These are phyloP conservation scores for Tetanocera ferruginea DNA, from an alignment of 2,888 invertebrate genomes.

Conservation along the genomic window DNA sequence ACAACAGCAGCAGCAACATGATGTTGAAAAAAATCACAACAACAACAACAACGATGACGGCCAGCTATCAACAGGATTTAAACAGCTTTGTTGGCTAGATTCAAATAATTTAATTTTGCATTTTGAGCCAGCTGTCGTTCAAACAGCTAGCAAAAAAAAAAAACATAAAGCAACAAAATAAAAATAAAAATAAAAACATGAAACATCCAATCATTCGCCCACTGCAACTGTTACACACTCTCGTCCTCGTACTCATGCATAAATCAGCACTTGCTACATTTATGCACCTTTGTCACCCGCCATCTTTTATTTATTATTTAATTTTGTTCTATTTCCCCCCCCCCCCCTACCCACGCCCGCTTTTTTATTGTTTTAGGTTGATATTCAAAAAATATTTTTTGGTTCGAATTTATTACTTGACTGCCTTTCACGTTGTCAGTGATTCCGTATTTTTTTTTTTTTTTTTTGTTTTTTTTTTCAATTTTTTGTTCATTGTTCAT, in stretches of 20 bases:
- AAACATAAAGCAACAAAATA: too few relatives aligned
- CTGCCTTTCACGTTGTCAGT: background rate
- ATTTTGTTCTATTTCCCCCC: background rate
- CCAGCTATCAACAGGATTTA: conserved; percentile 2
- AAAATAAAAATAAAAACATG: too few relatives aligned
- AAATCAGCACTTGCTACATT: conserved; percentile 25
- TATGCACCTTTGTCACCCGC: background rate
- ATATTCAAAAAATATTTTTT: conserved; percentile 1
- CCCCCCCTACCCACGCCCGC: too few relatives aligned
- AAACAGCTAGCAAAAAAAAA: too few relatives aligned
- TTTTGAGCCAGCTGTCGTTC: conserved; percentile 15
- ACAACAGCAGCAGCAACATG: background rate
- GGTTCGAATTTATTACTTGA: background rate
- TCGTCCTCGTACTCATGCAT: background rate
- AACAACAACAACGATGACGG: background rate
- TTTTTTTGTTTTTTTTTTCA: background rate
- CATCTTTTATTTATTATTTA: background rate
- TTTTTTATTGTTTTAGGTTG: background rate
- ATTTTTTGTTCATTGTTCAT: too few relatives aligned
- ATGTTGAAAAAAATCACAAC: background rate
- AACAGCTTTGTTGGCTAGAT: background rate
- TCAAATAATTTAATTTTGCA: conserved; percentile 14
- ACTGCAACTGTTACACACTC: background rate
- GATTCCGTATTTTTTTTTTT: background rate
- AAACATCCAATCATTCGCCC: too few relatives aligned